phyloP scores from a whole-genome alignment of 2,113 vertebrate species.

The Castor canadensis region DNA sequence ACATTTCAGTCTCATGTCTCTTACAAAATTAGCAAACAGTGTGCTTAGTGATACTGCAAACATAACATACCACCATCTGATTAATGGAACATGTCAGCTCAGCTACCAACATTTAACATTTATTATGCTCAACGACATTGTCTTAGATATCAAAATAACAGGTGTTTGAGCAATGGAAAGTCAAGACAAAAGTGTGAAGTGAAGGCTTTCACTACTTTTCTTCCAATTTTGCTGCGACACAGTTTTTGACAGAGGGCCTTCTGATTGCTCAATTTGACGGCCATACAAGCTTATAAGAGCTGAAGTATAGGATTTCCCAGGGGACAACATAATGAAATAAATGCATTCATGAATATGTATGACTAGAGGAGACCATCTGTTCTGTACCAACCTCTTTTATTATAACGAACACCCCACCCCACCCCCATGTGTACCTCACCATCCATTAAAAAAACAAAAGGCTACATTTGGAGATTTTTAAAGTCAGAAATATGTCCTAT shows the following conservation, averaged over 20 bases:
- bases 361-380: slow-evolving; percentile 81
- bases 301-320: slow-evolving; percentile 80
- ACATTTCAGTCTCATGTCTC: neutral
- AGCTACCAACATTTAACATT: neutral
- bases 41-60: slow-evolving; percentile 27
- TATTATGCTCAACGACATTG: slow-evolving; percentile 34
- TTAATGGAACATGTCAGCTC: neutral
- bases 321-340: slow-evolving; percentile 82
- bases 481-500: slow-evolving; percentile 61
- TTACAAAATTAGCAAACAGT: slow-evolving; percentile 39
- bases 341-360: slow-evolving; percentile 86
- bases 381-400: slow-evolving; percentile 78
- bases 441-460: neutral
- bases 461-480: slow-evolving; percentile 40
- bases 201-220: slow-evolving; percentile 69
- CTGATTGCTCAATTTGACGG: slow-evolving; percentile 84
- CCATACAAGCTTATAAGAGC: slow-evolving; percentile 82
- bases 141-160: slow-evolving; percentile 66
- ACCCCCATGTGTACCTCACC: neutral
- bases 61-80: neutral
- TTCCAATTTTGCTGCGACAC: slow-evolving; percentile 80
- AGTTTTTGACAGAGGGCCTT: slow-evolving; percentile 81
- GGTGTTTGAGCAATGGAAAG: slow-evolving; percentile 75
- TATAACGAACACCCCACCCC: slow-evolving; percentile 66
- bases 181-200: slow-evolving; percentile 77